Percentiles rank a stretch among this genome's conserved stretches.
Conservation (phyloP, 2,113 vertebrate species). For the Ochotona princeps region DNA sequence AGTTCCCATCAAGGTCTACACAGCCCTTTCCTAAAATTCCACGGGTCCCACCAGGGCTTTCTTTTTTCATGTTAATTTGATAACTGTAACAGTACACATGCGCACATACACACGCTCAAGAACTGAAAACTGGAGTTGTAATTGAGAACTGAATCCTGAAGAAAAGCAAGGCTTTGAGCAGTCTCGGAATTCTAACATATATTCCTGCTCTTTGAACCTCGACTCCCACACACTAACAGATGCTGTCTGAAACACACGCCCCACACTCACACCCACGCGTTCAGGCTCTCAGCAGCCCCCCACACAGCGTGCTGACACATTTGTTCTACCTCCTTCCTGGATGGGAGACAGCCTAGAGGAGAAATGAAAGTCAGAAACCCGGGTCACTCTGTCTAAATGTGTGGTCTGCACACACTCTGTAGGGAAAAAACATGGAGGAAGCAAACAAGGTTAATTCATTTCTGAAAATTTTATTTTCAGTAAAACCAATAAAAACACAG, state of each 20-base stretch:
- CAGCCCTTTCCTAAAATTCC: constrained; percentile 27
- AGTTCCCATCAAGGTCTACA: background rate
- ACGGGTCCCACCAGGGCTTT: background rate
- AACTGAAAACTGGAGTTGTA: constrained; percentile 43
- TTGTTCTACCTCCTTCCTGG: constrained; percentile 70
- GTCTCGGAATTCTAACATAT: constrained; percentile 38
- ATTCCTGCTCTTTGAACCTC: constrained; percentile 67
- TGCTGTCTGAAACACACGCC: constrained; percentile 43
- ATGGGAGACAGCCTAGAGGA: constrained; percentile 30
- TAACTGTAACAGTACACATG: background rate
- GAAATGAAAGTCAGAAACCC: constrained; percentile 68
- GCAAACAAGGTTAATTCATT: constrained; percentile 26
- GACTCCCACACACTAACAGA: constrained; percentile 64
- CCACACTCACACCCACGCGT: background rate
- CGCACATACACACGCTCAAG: background rate
- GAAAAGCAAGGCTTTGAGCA: constrained; percentile 46
- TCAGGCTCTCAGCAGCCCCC: constrained; percentile 35
- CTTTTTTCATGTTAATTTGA: constrained; percentile 36
- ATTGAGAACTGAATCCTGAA: background rate
- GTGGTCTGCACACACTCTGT: background rate
- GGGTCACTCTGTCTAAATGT: background rate
- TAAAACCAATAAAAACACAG: constrained; percentile 38
- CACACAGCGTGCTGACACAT: constrained; percentile 46
- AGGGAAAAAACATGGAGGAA: background rate
- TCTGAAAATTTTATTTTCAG: constrained; percentile 13